These are phyloP conservation scores for Hypsopygia costalis DNA, from an alignment of 2,888 invertebrate species.

Conservation along the genomic window DNA sequence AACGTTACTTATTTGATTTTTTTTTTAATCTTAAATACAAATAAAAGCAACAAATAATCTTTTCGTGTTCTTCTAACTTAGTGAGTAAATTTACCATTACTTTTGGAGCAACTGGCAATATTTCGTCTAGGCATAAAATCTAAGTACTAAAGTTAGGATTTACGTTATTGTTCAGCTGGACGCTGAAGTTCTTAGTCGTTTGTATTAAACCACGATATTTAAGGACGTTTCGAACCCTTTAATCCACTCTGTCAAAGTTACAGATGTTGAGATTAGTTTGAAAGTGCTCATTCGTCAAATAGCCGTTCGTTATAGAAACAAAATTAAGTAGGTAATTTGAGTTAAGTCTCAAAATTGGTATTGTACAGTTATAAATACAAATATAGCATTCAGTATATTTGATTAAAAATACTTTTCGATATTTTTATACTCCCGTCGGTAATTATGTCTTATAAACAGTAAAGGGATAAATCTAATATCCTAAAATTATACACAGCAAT, in stretches of 20 bases:
- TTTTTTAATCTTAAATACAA: no score
- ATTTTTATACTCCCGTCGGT: no score
- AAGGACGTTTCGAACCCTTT: conserved; percentile 38
- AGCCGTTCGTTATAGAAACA: conserved; percentile 28
- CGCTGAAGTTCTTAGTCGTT: conserved; percentile 36
- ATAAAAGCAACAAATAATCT: background rate
- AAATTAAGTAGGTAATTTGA: background rate
- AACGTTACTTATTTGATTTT: no score
- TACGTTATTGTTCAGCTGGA: conserved; percentile 31
- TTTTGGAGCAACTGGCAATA: conserved; percentile 2
- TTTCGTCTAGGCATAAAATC: conserved; percentile 12
- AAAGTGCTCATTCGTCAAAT: conserved; percentile 45
- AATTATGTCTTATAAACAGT: no score
- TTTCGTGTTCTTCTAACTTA: background rate
- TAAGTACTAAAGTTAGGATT: conserved; percentile 17
- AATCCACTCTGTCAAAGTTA: conserved; percentile 45
- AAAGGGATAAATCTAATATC: no score
- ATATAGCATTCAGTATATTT: no score
- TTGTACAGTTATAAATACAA: no score
- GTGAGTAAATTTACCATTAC: conserved; percentile 4
- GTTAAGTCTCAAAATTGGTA: no score
- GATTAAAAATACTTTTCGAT: no score
- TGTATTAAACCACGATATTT: conserved; percentile 15
- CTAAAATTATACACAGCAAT: no score
- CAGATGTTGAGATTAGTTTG: conserved; percentile 48